Percentiles rank a stretch among this genome's conserved stretches.
These are phyloP conservation scores for Scomber japonicus DNA, from an alignment of 2,113 vertebrate genomes.

Conservation along the genomic window DNA sequence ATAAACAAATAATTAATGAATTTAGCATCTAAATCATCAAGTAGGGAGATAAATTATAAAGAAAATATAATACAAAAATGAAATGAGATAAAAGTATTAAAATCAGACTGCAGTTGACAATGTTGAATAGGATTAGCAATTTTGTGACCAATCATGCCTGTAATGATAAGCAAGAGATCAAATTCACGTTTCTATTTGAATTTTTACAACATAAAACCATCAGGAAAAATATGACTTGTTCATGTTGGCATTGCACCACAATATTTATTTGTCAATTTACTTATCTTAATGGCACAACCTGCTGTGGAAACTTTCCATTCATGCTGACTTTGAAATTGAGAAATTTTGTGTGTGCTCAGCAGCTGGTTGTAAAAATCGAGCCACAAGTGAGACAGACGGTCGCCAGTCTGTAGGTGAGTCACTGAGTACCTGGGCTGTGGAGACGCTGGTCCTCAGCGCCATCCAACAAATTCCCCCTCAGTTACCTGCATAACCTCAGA, in stretches of 20 bases:
- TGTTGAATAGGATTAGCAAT: too few relatives aligned
- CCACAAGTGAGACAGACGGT: not conserved
- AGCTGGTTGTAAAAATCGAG: not conserved
- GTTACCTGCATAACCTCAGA: constrained; percentile 37
- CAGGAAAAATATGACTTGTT: not conserved
- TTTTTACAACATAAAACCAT: too few relatives aligned
- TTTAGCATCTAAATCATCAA: too few relatives aligned
- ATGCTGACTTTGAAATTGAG: not conserved
- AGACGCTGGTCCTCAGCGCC: not conserved
- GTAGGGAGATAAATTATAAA: too few relatives aligned
- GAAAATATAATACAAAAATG: too few relatives aligned
- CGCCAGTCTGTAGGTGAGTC: not conserved
- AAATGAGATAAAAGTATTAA: too few relatives aligned
- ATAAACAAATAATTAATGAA: not conserved
- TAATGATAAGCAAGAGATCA: too few relatives aligned
- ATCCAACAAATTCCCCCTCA: constrained; percentile 24
- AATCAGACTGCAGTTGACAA: too few relatives aligned
- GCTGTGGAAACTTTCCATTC: not conserved
- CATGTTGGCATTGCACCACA: not conserved
- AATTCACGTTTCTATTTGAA: too few relatives aligned
- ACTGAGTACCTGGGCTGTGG: constrained; percentile 12
- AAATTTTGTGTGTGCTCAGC: not conserved
- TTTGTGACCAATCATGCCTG: too few relatives aligned
- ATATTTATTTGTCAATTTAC: not conserved
- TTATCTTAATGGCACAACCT: not conserved